Evolutionary conservation across 2,113 vertebrate species (phyloP).

Genomic region (Boleophthalmus pectinirostris): DNA sequence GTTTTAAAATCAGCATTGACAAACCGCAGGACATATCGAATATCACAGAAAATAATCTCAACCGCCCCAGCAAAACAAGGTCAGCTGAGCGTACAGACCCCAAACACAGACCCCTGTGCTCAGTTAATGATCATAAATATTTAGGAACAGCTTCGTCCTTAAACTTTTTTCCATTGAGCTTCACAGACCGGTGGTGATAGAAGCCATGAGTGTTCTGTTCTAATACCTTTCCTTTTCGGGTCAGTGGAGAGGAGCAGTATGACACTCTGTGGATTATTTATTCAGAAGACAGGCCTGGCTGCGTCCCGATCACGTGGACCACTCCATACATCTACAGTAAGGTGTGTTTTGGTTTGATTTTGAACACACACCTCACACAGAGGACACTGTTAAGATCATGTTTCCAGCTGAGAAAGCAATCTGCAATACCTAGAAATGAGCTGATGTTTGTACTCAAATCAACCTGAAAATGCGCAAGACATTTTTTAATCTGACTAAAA

Average conservation of each 20-base stretch:
- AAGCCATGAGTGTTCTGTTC: conserved; percentile 33
- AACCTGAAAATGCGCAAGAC: too few species aligned
- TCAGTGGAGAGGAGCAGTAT: conserved; percentile 42
- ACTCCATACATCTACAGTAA: not conserved
- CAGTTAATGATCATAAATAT: conserved; percentile 5
- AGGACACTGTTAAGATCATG: conserved; percentile 45
- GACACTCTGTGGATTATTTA: conserved; percentile 19
- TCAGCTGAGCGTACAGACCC: not conserved
- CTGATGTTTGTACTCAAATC: conserved; percentile 36
- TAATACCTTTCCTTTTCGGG: conserved; percentile 74
- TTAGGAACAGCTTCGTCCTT: not conserved
- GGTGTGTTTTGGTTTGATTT: conserved; percentile 5
- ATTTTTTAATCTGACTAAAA: too few species aligned
- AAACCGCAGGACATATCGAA: too few species aligned
- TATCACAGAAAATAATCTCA: too few species aligned
- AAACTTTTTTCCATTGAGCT: conserved; percentile 1
- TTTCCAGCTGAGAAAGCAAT: conserved; percentile 27
- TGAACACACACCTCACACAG: not conserved
- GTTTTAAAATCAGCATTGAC: too few species aligned
- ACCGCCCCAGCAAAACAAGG: not conserved
- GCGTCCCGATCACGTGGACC: not conserved
- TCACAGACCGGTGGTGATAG: conserved; percentile 18
- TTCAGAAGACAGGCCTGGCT: conserved; percentile 10
- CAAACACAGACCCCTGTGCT: not conserved
- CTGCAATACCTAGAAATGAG: conserved; percentile 33